Evolutionary conservation across 2,888 invertebrate genomes (phyloP).

Genomic region (Dryadula phaetusa): DNA sequence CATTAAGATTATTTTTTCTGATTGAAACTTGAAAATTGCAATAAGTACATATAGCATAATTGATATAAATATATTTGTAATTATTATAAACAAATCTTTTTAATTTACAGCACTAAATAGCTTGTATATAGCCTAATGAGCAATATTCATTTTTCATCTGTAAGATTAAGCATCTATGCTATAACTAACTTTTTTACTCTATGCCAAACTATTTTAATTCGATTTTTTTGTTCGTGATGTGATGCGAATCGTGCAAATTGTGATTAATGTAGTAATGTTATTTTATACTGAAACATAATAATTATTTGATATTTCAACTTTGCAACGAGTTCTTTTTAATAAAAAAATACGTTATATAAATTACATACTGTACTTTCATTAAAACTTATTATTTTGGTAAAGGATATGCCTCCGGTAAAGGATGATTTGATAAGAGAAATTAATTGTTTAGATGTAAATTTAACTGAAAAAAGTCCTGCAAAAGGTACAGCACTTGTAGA

Average conservation of each 20-base stretch:
- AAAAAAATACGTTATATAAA: neutral
- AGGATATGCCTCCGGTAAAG: conserved; percentile 82
- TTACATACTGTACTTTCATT: conserved; percentile 1
- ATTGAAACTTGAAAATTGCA: too few relatives aligned
- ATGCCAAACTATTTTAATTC: conserved; percentile 30
- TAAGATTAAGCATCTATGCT: conserved; percentile 10
- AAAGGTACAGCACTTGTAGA: conserved; percentile 83
- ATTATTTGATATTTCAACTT: neutral
- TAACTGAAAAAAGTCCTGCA: conserved; percentile 77
- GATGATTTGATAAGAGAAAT: conserved; percentile 78
- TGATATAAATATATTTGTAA: too few relatives aligned
- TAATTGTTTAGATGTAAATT: conserved; percentile 78
- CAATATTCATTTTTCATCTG: neutral
- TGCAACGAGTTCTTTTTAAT: neutral
- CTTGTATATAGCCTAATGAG: neutral
- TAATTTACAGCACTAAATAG: too few relatives aligned
- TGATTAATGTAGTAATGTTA: conserved; percentile 33
- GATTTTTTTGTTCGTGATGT: conserved; percentile 42
- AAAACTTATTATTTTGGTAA: conserved; percentile 46
- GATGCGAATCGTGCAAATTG: conserved; percentile 38
- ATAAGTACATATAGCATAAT: too few relatives aligned
- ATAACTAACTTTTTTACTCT: conserved; percentile 3
- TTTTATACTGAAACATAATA: conserved; percentile 22
- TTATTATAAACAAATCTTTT: too few relatives aligned
- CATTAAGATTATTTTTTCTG: too few relatives aligned